A percentile compares a stretch with the other conserved stretches of the same genome.
Conservation (phyloP, 2,113 vertebrate genomes). For the Macaca mulatta region DNA sequence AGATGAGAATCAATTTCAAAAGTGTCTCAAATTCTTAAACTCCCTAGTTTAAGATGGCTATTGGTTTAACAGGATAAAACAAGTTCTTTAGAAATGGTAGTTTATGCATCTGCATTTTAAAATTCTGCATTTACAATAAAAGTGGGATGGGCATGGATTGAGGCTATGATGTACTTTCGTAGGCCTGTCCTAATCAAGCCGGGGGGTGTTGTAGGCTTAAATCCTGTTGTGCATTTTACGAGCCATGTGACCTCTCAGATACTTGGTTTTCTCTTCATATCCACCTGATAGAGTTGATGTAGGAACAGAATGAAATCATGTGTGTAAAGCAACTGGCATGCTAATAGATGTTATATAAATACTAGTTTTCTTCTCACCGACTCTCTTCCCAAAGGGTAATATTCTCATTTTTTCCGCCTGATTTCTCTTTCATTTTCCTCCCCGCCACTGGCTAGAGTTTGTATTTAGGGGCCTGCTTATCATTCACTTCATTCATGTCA, state of each 20-base stretch:
- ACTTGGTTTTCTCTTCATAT: neutral
- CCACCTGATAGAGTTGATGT: neutral
- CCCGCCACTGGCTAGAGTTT: neutral
- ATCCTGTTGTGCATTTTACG: neutral
- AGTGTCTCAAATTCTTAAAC: neutral
- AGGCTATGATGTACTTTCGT: neutral
- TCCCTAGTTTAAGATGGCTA: neutral
- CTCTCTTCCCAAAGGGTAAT: neutral
- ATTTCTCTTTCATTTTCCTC: neutral
- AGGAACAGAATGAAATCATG: neutral
- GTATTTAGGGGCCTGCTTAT: neutral
- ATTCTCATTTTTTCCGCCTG: neutral
- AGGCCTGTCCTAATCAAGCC: neutral
- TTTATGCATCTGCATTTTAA: neutral
- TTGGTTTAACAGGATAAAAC: neutral
- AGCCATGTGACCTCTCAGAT: neutral
- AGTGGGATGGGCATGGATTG: neutral
- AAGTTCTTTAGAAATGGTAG: neutral
- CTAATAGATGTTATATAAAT: neutral
- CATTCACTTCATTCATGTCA: neutral
- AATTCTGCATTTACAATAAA: neutral
- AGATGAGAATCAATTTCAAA: neutral
- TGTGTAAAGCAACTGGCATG: neutral
- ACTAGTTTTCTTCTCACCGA: neutral
- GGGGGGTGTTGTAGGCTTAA: neutral